Evolutionary conservation across 2,797 vertebrate species (phyloP), one percentile per base, ranked within the genome.

Genomic region (Sebastiscus albofasciatus): DNA sequence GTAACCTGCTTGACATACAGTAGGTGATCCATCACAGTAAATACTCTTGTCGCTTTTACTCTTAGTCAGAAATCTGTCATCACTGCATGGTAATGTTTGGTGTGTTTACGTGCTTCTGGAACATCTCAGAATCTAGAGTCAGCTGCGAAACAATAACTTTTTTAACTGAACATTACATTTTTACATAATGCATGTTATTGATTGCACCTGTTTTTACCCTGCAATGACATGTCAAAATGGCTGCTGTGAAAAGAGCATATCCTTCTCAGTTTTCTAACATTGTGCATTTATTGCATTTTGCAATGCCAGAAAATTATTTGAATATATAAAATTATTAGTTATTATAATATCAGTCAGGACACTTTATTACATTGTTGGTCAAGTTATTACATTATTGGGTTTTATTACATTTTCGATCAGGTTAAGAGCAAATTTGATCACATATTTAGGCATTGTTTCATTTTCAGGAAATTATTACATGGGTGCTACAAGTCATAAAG

Each of bases 11-110:
- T 80, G 79, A 86, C 56, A 34, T 56, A 49, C 69, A 75, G 68
- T 20, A 12, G 31, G 14, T 79, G 16, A 86, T 79, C n/a, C 62
- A 82, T 91, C 81, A 82, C 52, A 27, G 27, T 33, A 6, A 74
- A 75, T 49, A 22, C 52, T 29, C 46, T 46, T 34, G 60, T 75
- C 67, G 66, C 18, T 49, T 49, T 72, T 31, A 64, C 67, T 66
- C 52, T 42, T 65, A 34, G 39, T 75, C 62, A 79, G 64, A 67
- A 26, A 55, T 31, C 5, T 11, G 16, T n/a, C 24, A 58, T 52
- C n/a, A 13, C 8, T 20, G 12, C 54, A 56, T 65, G n/a, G 42
- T 64, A 73, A 66, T 29, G 34, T 67, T 75, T 77, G 77, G 52
- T 77, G 66, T 7, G 4, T 71, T 69, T 4, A 31, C 24, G 56